Conservation (phyloP, 2,888 invertebrate species). For the Octodonta nipae region DNA sequence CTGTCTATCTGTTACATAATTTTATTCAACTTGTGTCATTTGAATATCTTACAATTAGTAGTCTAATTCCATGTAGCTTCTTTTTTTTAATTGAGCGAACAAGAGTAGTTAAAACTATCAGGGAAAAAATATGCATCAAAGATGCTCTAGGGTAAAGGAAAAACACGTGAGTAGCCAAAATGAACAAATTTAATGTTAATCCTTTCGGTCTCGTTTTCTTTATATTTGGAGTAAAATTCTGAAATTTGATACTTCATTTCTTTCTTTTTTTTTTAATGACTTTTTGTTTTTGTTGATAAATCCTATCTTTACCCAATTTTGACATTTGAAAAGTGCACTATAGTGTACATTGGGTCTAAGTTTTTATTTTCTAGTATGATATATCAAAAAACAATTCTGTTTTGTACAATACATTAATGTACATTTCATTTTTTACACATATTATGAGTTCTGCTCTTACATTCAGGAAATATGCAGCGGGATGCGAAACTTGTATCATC, state of each 20-base stretch:
- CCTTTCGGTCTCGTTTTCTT: background rate
- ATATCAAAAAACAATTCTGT: conserved; percentile 3
- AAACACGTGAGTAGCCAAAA: no score
- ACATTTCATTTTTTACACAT: conserved; percentile 3
- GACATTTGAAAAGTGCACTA: background rate
- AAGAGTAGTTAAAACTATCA: no score
- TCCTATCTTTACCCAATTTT: conserved; percentile 1
- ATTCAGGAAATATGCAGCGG: conserved; percentile 1
- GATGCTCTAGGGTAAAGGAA: no score
- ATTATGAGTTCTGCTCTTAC: conserved; percentile 1
- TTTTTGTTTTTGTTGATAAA: conserved; percentile 2
- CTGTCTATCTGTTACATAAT: no score
- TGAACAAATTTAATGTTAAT: no score
- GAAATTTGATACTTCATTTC: background rate
- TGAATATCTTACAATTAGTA: no score
- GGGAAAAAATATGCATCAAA: no score
- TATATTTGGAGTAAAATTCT: background rate
- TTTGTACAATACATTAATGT: conserved; percentile 2
- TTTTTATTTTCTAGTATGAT: conserved; percentile 2
- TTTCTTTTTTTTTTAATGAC: background rate
- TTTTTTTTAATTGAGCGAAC: no score
- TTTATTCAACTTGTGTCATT: no score
- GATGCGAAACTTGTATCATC: conserved; percentile 3
- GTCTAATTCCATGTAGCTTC: no score
- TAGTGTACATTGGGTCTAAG: background rate